A percentile compares a stretch with the other conserved stretches of the same genome.
Evolutionary conservation across 2,797 vertebrate species (phyloP).

Genomic region (Chiroxiphia lanceolata): DNA sequence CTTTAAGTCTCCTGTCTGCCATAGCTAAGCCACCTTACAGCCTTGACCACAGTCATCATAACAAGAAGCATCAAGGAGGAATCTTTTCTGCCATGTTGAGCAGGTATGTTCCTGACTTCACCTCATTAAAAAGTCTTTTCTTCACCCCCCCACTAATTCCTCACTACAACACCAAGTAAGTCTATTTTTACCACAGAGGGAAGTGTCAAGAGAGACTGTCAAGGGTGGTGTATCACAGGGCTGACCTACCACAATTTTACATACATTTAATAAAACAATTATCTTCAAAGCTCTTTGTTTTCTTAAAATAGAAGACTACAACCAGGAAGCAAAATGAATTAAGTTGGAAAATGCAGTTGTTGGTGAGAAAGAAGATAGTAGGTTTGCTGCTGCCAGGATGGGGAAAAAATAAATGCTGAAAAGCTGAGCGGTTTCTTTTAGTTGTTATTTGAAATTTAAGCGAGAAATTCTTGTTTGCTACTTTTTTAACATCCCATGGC

Average conservation of each 20-base stretch:
- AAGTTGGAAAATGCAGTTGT: neutral
- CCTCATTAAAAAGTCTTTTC: neutral
- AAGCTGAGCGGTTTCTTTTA: neutral
- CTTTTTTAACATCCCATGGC: neutral
- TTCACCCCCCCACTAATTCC: neutral
- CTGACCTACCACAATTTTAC: neutral
- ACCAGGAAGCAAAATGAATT: neutral
- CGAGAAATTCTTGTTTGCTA: neutral
- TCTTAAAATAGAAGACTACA: neutral
- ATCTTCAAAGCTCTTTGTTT: slow-evolving; percentile 9
- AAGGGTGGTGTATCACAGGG: neutral
- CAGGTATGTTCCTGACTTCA: neutral
- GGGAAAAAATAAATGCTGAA: neutral
- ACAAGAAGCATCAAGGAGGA: neutral
- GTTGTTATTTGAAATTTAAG: neutral
- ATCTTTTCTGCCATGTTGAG: neutral
- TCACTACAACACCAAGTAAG: neutral
- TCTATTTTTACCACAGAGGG: neutral
- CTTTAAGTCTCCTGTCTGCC: neutral
- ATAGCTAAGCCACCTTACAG: neutral
- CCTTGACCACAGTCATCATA: neutral
- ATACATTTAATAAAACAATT: slow-evolving; percentile 17
- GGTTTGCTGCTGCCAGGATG: neutral
- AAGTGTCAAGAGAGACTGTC: slow-evolving; percentile 4
- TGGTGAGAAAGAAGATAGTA: neutral